Conservation (phyloP, 1,140 invertebrate genomes). For the Ctenoplectra terminalis region DNA sequence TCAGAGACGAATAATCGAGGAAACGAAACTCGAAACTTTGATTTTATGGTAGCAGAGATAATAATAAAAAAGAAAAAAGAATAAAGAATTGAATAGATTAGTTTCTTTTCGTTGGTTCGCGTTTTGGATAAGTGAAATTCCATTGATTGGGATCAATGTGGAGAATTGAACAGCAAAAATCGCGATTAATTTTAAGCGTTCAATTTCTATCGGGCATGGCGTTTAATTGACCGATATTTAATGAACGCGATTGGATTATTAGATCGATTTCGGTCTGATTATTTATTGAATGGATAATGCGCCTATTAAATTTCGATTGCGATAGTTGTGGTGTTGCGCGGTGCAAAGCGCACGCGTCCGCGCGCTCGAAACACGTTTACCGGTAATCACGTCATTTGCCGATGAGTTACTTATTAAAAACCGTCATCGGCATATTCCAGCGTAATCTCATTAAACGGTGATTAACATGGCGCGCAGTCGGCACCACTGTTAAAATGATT, state of each 20-base stretch:
- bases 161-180: not conserved
- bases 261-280: constrained; percentile 43
- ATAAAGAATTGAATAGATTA: too few relatives aligned
- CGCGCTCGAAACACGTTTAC: constrained; percentile 3
- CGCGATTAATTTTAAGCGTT: not conserved
- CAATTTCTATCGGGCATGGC: not conserved
- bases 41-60: not conserved
- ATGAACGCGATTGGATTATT: constrained; percentile 35
- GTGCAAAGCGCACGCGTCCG: not conserved
- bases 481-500: not conserved
- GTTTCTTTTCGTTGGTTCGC: too few relatives aligned
- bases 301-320: constrained; percentile 45
- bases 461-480: constrained; percentile 28
- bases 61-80: too few relatives aligned
- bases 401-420: constrained; percentile 45
- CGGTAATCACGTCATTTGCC: constrained; percentile 45
- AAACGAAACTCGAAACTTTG: not conserved
- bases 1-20: not conserved
- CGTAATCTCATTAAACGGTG: constrained; percentile 38
- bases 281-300: constrained; percentile 52
- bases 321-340: constrained; percentile 15
- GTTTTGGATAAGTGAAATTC: too few relatives aligned
- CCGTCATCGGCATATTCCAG: constrained; percentile 24
- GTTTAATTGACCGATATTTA: constrained; percentile 36
- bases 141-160: too few relatives aligned